Evolutionary conservation across 2,888 invertebrate genomes (phyloP).

Genomic region (Parnassius orleans): DNA sequence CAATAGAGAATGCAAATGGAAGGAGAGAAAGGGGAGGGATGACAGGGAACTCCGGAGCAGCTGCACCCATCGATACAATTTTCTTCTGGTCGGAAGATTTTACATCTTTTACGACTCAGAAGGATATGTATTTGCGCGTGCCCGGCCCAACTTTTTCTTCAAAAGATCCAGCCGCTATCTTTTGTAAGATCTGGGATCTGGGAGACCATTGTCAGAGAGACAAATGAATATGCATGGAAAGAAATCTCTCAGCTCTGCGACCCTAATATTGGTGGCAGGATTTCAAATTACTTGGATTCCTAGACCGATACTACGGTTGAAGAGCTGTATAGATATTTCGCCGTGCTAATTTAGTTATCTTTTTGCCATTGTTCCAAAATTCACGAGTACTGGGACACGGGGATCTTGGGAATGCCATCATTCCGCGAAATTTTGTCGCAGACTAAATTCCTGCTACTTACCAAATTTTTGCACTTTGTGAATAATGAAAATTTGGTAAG

Average conservation of each 20-base stretch:
- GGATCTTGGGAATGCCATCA: background rate
- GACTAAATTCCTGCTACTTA: background rate
- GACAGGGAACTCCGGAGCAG: too few species aligned
- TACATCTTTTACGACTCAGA: background rate
- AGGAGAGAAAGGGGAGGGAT: too few species aligned
- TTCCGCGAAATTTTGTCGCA: background rate
- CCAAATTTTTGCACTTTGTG: background rate
- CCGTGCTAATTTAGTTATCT: too few species aligned
- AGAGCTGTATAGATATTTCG: too few species aligned
- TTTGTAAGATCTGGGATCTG: background rate
- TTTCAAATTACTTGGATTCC: background rate
- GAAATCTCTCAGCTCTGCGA: background rate
- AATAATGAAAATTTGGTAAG: too few species aligned
- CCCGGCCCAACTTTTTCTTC: background rate
- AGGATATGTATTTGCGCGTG: background rate
- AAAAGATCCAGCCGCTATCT: background rate
- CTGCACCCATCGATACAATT: too few species aligned
- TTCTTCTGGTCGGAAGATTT: too few species aligned
- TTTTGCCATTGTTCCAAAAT: too few species aligned
- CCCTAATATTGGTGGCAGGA: background rate
- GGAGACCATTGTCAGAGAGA: background rate
- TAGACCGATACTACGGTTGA: background rate
- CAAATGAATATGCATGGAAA: constrained; percentile 1
- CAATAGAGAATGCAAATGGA: too few species aligned
- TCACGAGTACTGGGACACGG: too few species aligned